These are phyloP conservation scores for Danionella dracula DNA, from an alignment of 2,797 vertebrate species.

Conservation along the genomic window DNA sequence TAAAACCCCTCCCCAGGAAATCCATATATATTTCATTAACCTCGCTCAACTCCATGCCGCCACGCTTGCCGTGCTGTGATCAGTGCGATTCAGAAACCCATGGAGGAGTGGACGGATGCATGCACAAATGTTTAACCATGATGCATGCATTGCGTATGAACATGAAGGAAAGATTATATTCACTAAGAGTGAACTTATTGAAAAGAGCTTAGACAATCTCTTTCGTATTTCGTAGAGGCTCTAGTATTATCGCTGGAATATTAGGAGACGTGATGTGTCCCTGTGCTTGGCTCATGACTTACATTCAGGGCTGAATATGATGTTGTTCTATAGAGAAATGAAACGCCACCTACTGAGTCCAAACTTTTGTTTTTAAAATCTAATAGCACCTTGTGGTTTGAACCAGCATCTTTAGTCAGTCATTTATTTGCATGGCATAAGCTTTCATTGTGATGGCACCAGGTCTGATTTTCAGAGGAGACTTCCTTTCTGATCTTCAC, in stretches of 20 bases:
- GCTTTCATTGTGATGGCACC: constrained; percentile 19
- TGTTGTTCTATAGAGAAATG: neutral
- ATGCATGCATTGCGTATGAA: neutral
- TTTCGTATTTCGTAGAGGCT: constrained; percentile 2
- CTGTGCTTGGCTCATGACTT: constrained; percentile 12
- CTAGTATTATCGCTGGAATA: neutral
- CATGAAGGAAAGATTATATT: neutral
- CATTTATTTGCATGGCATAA: constrained; percentile 46
- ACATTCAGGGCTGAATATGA: constrained; percentile 18
- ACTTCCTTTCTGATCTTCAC: neutral
- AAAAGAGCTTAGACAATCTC: neutral
- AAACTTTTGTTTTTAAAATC: constrained; percentile 56
- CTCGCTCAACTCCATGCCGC: constrained; percentile 36
- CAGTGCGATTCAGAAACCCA: constrained; percentile 36
- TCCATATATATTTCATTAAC: constrained; percentile 36
- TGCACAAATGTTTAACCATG: neutral
- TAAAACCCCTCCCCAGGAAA: constrained; percentile 30
- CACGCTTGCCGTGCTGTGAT: constrained; percentile 55
- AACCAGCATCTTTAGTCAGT: constrained; percentile 52
- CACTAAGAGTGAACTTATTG: neutral
- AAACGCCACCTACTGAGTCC: neutral
- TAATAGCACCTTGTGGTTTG: constrained; percentile 74
- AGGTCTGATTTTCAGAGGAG: too few species aligned
- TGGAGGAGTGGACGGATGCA: constrained; percentile 20
- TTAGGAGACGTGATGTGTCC: neutral